Percentiles rank a stretch among this genome's conserved stretches.
Evolutionary conservation across 2,113 vertebrate genomes (phyloP).

Genomic region (Rhipidura dahli): DNA sequence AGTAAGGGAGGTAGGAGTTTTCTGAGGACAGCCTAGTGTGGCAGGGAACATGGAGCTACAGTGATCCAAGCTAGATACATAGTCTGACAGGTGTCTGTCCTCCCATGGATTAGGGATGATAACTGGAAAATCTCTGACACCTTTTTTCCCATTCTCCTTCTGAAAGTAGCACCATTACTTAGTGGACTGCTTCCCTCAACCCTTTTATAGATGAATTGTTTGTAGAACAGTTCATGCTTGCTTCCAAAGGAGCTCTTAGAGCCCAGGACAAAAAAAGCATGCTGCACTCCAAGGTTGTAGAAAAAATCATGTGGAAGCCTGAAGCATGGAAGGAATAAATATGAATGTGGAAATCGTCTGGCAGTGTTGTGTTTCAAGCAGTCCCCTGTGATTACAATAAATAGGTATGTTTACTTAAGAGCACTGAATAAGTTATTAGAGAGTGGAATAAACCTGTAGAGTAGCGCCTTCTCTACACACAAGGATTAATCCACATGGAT

Average conservation of each 20-base stretch:
- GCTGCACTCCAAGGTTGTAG: background rate
- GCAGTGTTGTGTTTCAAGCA: background rate
- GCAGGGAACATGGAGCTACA: background rate
- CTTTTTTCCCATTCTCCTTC: background rate
- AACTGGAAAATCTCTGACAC: background rate
- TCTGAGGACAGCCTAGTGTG: background rate
- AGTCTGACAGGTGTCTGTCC: background rate
- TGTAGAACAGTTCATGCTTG: background rate
- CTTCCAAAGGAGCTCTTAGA: background rate
- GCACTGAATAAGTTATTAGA: background rate
- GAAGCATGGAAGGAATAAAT: background rate
- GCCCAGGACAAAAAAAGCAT: background rate
- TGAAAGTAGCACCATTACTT: background rate
- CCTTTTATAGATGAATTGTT: background rate
- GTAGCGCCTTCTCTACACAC: fast-evolving
- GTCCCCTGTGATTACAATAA: background rate
- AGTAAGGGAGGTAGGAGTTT: background rate
- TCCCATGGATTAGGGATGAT: background rate
- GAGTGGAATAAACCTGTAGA: background rate
- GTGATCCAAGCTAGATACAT: background rate
- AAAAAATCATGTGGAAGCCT: background rate
- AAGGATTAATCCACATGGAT: background rate
- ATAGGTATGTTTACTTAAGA: background rate
- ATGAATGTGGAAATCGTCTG: background rate
- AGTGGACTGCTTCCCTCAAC: background rate